These are phyloP conservation scores for Emydocephalus ijimae DNA, from an alignment of 2,113 vertebrate species.

Conservation along the genomic window DNA sequence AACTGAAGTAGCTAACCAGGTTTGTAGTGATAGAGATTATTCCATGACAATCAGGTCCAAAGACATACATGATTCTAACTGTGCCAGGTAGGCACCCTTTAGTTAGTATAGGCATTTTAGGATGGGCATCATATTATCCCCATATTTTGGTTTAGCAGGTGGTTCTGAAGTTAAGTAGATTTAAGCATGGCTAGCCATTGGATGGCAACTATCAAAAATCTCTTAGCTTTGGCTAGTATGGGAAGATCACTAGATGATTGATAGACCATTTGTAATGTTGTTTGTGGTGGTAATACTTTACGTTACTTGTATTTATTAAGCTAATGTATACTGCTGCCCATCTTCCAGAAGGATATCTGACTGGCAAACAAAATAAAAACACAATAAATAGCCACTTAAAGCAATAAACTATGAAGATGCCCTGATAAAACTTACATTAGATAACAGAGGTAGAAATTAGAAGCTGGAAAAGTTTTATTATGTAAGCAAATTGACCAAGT, in stretches of 20 bases:
- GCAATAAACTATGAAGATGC: neutral
- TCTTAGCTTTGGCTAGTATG: neutral
- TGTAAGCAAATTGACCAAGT: too few species aligned
- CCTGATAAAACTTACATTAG: neutral
- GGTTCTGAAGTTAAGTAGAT: neutral
- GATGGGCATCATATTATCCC: neutral
- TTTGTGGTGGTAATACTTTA: neutral
- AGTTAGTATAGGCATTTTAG: neutral
- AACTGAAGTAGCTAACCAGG: neutral
- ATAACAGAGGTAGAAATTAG: too few species aligned
- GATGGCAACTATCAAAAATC: neutral
- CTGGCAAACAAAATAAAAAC: neutral
- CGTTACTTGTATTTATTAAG: neutral
- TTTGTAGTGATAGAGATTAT: neutral
- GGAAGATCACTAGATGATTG: neutral
- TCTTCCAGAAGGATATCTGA: neutral
- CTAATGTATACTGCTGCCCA: neutral
- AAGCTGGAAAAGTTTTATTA: too few species aligned
- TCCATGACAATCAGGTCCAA: neutral
- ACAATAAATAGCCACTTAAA: neutral
- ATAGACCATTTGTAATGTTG: neutral
- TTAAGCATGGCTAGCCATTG: neutral
- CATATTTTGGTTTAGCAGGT: neutral
- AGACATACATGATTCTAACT: neutral
- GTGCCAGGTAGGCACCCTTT: neutral